These are phyloP conservation scores for Synodontis membranacea DNA, from an alignment of 2,113 vertebrate species.

Conservation along the genomic window DNA sequence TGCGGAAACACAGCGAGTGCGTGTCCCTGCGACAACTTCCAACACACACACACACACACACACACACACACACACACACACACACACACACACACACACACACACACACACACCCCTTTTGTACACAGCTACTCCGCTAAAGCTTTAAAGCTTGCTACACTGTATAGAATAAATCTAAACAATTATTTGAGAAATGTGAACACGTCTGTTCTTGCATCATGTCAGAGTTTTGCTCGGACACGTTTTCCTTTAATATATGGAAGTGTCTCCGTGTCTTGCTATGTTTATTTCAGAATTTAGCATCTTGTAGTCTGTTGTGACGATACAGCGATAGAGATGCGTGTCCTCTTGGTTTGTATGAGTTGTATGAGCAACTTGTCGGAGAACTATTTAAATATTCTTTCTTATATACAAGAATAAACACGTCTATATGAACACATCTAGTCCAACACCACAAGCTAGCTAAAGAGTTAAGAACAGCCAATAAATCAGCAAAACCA, in stretches of 20 bases:
- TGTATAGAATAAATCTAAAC: neutral
- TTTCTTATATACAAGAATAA: too few relatives aligned
- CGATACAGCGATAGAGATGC: too few relatives aligned
- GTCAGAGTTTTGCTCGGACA: neutral
- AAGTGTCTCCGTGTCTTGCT: neutral
- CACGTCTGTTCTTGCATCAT: neutral
- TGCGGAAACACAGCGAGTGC: slow-evolving; percentile 65
- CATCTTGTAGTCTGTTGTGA: neutral
- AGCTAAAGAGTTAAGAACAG: neutral
- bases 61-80: neutral
- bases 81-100: too few relatives aligned
- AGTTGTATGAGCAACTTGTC: neutral
- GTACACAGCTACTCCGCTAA: neutral
- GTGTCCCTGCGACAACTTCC: neutral
- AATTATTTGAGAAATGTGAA: neutral
- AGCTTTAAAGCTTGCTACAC: neutral
- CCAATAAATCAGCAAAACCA: neutral
- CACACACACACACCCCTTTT: neutral
- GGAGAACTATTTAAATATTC: neutral
- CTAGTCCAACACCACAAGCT: neutral
- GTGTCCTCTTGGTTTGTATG: too few relatives aligned
- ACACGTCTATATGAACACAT: too few relatives aligned
- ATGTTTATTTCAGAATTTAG: neutral
- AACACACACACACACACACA: neutral
- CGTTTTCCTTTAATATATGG: neutral